Evolutionary conservation across 2,113 vertebrate species (phyloP).

Genomic region (Australoheros scitulus): DNA sequence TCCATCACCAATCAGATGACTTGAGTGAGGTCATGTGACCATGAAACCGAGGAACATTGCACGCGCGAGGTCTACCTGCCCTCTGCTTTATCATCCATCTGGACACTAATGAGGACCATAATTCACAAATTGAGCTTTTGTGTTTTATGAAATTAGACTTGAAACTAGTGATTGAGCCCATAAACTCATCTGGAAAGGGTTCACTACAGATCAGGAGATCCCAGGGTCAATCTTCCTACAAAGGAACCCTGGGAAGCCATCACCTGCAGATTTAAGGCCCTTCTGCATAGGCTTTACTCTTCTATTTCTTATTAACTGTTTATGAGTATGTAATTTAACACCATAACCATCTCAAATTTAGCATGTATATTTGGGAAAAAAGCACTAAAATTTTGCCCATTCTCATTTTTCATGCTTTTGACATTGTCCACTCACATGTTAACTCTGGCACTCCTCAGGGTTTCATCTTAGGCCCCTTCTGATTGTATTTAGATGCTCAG

Average conservation of each 20-base stretch:
- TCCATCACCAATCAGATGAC: neutral
- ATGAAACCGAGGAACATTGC: neutral
- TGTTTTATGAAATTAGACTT: neutral
- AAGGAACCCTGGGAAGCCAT: neutral
- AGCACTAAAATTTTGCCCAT: no score
- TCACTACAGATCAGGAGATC: rapidly evolving
- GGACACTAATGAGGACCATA: neutral
- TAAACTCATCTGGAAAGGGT: neutral
- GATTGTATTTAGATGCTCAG: neutral
- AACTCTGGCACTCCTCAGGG: neutral
- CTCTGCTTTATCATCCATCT: no score
- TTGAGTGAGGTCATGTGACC: neutral
- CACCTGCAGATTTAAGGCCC: neutral
- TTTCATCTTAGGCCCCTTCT: neutral
- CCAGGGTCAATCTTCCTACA: neutral
- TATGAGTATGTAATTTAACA: neutral
- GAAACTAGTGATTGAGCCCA: neutral
- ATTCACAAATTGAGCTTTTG: neutral
- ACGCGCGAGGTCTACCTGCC: neutral
- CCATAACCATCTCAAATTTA: neutral
- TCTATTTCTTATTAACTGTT: neutral
- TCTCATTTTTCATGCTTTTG: neutral
- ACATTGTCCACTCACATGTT: neutral
- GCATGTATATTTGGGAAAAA: no score
- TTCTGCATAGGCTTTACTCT: neutral